Percentiles rank a stretch among this genome's conserved stretches.
phyloP scores from a whole-genome alignment of 1,140 invertebrate species.

The Procambarus clarkii region DNA sequence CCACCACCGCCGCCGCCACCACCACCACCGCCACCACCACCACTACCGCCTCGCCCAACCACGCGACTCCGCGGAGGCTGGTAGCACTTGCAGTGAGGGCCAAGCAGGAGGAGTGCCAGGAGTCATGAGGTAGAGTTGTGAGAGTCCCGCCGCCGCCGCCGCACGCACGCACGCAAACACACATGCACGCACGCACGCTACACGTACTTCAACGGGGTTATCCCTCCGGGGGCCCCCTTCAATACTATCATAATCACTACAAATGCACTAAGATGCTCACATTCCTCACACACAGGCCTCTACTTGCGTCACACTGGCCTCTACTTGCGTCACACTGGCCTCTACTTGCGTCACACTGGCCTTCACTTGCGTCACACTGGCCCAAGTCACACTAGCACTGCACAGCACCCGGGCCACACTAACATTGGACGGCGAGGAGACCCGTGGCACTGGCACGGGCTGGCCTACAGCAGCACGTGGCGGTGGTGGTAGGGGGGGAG shows the following conservation, averaged over 20 bases:
- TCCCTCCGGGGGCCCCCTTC: not conserved
- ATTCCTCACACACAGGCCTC: not conserved
- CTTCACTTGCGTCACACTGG: not conserved
- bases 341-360: not conserved
- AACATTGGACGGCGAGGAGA: not conserved
- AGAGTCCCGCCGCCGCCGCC: not conserved
- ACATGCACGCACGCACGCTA: not conserved
- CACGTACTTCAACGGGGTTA: not conserved
- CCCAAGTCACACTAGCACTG: not conserved
- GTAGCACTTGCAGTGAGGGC: no score
- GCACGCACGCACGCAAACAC: not conserved
- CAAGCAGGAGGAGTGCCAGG: not conserved
- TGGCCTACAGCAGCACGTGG: not conserved
- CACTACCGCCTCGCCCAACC: no score
- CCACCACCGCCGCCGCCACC: conserved; percentile 2
- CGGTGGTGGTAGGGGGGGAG: not conserved
- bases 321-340: not conserved
- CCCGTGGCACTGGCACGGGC: not conserved
- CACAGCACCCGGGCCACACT: not conserved
- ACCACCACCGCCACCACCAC: not conserved
- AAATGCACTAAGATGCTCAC: not conserved
- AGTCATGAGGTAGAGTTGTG: not conserved
- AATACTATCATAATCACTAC: not conserved
- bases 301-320: not conserved
- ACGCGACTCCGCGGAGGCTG: no score